Evolutionary conservation across 2,797 vertebrate genomes (phyloP).

Genomic region (Hemitrygon akajei): DNA sequence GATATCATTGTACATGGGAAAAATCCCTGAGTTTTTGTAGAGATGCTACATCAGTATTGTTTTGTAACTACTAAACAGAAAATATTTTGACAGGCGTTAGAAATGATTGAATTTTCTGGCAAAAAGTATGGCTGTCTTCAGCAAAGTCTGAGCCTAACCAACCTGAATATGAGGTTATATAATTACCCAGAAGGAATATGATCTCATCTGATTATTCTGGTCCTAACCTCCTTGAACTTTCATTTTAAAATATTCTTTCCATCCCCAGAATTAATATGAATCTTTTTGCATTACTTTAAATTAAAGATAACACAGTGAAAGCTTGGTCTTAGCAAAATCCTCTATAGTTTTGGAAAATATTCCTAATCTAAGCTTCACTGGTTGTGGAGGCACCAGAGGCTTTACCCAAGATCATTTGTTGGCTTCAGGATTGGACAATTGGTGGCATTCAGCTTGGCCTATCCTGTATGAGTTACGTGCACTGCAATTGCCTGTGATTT

Average conservation of each 20-base stretch:
- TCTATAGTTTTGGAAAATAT: too few relatives aligned
- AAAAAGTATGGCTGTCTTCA: not conserved
- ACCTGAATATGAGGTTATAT: too few relatives aligned
- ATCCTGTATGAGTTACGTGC: not conserved
- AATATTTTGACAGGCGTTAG: not conserved
- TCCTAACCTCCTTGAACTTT: too few relatives aligned
- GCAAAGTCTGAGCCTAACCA: not conserved
- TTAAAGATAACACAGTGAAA: too few relatives aligned
- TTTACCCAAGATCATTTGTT: not conserved
- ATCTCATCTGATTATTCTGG: too few relatives aligned
- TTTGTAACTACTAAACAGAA: not conserved
- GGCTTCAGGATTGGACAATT: not conserved
- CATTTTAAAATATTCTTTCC: too few relatives aligned
- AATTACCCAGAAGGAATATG: too few relatives aligned
- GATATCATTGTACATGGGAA: not conserved
- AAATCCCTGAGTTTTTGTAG: not conserved
- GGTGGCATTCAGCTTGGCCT: not conserved
- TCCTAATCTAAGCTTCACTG: too few relatives aligned
- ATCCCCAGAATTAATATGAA: too few relatives aligned
- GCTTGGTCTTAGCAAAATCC: too few relatives aligned
- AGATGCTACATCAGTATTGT: not conserved
- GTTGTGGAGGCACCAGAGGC: not conserved
- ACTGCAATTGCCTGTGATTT: not conserved
- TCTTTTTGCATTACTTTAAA: too few relatives aligned
- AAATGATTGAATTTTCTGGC: not conserved